A percentile compares a stretch with the other conserved stretches of the same genome.
Conservation (phyloP, 2,888 invertebrate genomes). For the Erannis defoliaria region DNA sequence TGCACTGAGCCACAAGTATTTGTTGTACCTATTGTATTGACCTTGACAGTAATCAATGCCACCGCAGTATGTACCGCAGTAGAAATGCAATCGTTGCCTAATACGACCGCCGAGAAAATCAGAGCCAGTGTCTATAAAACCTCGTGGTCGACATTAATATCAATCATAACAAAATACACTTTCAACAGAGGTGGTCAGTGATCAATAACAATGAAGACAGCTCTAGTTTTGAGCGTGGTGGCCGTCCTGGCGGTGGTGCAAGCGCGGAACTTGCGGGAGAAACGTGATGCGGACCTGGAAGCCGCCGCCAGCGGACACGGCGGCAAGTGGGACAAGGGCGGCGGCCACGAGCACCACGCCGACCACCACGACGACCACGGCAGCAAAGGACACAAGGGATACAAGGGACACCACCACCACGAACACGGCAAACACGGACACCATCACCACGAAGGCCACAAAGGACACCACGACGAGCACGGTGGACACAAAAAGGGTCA, state of each 20-base stretch:
- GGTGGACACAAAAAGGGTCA: slow-evolving; percentile 88
- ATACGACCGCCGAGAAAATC: slow-evolving; percentile 69
- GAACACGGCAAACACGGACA: slow-evolving; percentile 90
- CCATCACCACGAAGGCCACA: slow-evolving; percentile 89
- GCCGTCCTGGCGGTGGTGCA: slow-evolving; percentile 77
- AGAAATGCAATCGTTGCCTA: slow-evolving; percentile 72
- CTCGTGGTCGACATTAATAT: slow-evolving; percentile 60
- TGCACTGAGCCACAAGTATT: slow-evolving; percentile 6
- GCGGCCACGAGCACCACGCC: slow-evolving; percentile 88
- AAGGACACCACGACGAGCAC: slow-evolving; percentile 86
- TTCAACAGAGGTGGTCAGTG: slow-evolving; percentile 42
- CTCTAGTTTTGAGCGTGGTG: slow-evolving; percentile 64
- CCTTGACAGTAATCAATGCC: slow-evolving; percentile 69
- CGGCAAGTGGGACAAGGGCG: slow-evolving; percentile 75
- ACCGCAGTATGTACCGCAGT: slow-evolving; percentile 57
- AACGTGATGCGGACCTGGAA: slow-evolving; percentile 82
- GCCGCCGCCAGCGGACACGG: slow-evolving; percentile 79
- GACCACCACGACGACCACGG: slow-evolving; percentile 89
- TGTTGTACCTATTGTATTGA: no score
- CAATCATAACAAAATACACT: slow-evolving; percentile 65
- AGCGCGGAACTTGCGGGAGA: slow-evolving; percentile 74
- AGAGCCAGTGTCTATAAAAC: slow-evolving; percentile 79
- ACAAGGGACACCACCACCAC: slow-evolving; percentile 89
- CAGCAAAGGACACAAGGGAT: slow-evolving; percentile 89
- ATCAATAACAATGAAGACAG: slow-evolving; percentile 69